Evolutionary conservation across 2,888 invertebrate genomes (phyloP), one percentile per base, ranked within the genome.

Genomic region (Doris montereyensis): DNA sequence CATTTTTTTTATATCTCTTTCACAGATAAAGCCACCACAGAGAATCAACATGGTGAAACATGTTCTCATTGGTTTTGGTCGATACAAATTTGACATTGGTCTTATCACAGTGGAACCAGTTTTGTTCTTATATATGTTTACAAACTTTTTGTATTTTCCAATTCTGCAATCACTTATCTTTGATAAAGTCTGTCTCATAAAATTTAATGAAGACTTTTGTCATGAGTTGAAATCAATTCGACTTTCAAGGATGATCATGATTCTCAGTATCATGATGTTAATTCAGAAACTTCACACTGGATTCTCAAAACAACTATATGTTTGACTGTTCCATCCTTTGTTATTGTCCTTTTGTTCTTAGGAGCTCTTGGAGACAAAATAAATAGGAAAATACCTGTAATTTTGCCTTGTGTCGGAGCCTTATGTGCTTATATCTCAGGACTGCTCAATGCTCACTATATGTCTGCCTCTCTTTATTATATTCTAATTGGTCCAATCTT

Each of bases 101-200:
- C 72, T 77, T 71, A 93, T 95, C 76, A 95, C 96, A 0, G 96
- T 97, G 28, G 97, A 97, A 88, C 97, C 97, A 0, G 94, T 95
- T 0, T 94, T 97, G 94, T 95, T 96, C 89, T 92, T 97, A 1
- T 97, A 96, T 89, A 96, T 97, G 96, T 94, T 96, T 93, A 95
- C 96, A 0, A 95, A 94, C 28, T 92, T 89, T 80, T 86, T 91
- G 76, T 89, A 91, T 78, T 90, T 89, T 78, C 88, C 91, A 2
- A 88, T 90, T 2, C 86, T 91, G 65, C 92, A 92, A 85, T 92
- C 92, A 78, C 86, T 92, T 57, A 86, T 91, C 3, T 92, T 90
- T 82, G 83, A 87, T 8, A 92, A 92, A 85, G 89, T 91, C 0
- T 93, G 92, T 80, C 70, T 84, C 0, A 58, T 80, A 10, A 83